phyloP scores from a whole-genome alignment of 2,113 vertebrate genomes.

The Lagopus leucura region DNA sequence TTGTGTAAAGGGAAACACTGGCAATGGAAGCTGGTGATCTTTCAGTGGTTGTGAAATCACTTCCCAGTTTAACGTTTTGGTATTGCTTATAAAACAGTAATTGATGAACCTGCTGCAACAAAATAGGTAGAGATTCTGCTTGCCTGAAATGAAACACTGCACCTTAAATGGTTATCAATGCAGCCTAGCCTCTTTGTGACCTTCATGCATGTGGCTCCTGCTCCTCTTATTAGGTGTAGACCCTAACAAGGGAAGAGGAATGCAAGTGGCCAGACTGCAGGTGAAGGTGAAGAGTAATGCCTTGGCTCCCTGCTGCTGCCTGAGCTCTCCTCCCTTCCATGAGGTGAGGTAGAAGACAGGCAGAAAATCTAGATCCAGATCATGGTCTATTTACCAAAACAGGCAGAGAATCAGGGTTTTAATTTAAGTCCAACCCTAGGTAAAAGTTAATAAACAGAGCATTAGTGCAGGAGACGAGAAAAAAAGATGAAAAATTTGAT shows the following conservation, averaged over 20 bases:
- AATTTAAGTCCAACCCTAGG: background rate
- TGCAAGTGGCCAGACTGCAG: background rate
- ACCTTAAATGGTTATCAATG: background rate
- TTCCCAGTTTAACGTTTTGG: background rate
- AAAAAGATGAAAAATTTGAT: background rate
- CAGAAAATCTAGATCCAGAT: background rate
- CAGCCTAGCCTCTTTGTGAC: background rate
- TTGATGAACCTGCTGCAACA: background rate
- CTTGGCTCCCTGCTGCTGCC: background rate
- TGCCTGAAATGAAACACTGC: slow-evolving; percentile 59
- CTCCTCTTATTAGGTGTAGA: background rate
- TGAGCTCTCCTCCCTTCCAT: background rate
- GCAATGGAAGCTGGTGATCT: background rate
- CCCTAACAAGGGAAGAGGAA: background rate
- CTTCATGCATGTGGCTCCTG: background rate
- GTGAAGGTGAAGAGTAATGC: background rate
- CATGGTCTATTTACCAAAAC: background rate
- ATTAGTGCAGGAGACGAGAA: background rate
- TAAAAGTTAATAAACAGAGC: background rate
- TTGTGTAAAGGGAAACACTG: background rate
- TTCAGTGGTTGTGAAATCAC: background rate
- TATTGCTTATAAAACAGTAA: background rate
- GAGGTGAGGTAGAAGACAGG: background rate
- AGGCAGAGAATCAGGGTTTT: background rate
- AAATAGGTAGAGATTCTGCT: background rate